These are phyloP conservation scores for Zingel zingel DNA, from an alignment of 2,113 vertebrate species.

Conservation along the genomic window DNA sequence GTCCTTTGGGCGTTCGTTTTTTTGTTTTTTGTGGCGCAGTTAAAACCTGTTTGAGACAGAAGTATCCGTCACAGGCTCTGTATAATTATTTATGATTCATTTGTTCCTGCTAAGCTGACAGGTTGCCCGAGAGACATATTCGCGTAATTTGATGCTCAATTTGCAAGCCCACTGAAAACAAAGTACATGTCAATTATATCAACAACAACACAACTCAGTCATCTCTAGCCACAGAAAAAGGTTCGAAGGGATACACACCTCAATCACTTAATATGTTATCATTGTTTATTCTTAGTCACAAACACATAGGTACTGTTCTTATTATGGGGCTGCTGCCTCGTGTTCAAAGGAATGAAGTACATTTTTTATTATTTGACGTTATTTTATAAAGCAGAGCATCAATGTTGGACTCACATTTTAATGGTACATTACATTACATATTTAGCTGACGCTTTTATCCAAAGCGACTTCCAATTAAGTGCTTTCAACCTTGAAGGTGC, in stretches of 20 bases:
- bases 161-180: slow-evolving; percentile 50
- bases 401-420: too few relatives aligned
- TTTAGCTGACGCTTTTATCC: too few relatives aligned
- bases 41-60: slow-evolving; percentile 51
- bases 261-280: background rate
- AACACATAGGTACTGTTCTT: background rate
- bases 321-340: background rate
- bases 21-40: background rate
- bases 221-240: slow-evolving; percentile 28
- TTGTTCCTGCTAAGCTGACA: slow-evolving; percentile 36
- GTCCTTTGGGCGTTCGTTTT: background rate
- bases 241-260: background rate
- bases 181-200: slow-evolving; percentile 17
- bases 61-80: slow-evolving; percentile 20
- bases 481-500: too few relatives aligned
- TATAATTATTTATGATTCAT: slow-evolving; percentile 63
- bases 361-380: too few relatives aligned
- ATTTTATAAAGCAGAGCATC: too few relatives aligned
- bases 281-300: background rate
- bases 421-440: too few relatives aligned
- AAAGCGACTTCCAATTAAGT: too few relatives aligned
- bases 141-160: slow-evolving; percentile 61
- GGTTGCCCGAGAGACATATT: slow-evolving; percentile 46
- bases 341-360: too few relatives aligned
- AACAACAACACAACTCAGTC: slow-evolving; percentile 19